Base-by-base conservation (phyloP, 2,888 invertebrate species). In the Drosophila mettleri region DNA sequence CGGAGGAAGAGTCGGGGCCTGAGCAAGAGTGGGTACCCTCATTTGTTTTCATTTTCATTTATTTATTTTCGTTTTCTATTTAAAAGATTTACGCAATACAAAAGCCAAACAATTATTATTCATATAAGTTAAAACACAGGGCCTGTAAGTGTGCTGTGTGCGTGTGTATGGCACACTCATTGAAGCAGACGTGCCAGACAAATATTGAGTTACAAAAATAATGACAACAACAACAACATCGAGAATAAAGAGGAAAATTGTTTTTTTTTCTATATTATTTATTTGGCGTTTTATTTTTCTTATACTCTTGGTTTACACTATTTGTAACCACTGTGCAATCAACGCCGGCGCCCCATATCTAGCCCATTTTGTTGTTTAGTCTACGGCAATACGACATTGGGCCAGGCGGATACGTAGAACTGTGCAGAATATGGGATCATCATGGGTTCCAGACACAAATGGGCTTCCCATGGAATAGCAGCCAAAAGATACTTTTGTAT, bases 71-170 rank as follows among this genome's bases (percentile, higher is more conserved):
- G 14, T 66, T 80, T 75, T 83, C 86, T 83, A 83, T 86, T 86
- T 83, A 86, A 66, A 82, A 83, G 66, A 86, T 82, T 82, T 83
- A 78, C 86, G 82, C 82, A 86, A 83, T 86, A 84, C 84, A 78
- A 73, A 80, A 83, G 61, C 58, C 68, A 69, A 82, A 86, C 86
- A 82, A 86, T 80, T 78, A 83, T 82, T 82, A 71, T 69, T 81
- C 80, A 80, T 74, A 57, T 71, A 55, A 58, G 64, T 65, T 49
- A 51, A 38, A 22, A 20, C n/a, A n/a, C n/a, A 22, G 20, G 18
- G 24, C 16, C 33, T 31, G 54, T 22, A 41, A 33, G 20, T 27
- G 34, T 12, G 39, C 33, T n/a, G 36, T 54, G 38, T 71, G 36
- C 20, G 18, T 24, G 9, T 46, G 58, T 69, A 43, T 36, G 22